Evolutionary conservation across 2,888 invertebrate species (phyloP).

Genomic region (Fabriciana adippe): DNA sequence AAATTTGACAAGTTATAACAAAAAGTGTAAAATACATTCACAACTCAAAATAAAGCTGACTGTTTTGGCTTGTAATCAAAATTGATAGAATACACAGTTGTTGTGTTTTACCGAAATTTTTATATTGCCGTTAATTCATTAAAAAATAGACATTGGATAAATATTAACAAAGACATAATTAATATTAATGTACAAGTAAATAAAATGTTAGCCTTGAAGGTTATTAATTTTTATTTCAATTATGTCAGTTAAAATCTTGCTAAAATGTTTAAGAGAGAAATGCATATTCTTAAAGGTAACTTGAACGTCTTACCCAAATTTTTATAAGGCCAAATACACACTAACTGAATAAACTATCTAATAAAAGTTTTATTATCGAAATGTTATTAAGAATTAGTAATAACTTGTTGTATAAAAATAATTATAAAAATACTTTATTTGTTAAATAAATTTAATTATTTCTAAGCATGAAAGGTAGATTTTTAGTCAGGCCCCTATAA

Average conservation of each 20-base stretch:
- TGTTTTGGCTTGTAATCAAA: no score
- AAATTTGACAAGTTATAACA: slow-evolving; percentile 11
- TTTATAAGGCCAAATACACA: slow-evolving; percentile 13
- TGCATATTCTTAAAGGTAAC: slow-evolving; percentile 2
- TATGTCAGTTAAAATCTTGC: neutral
- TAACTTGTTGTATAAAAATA: neutral
- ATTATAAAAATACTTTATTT: no score
- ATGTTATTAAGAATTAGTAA: neutral
- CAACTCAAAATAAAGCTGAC: no score
- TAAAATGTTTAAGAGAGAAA: slow-evolving; percentile 8
- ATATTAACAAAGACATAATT: no score
- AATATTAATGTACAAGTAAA: no score
- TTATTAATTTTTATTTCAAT: neutral
- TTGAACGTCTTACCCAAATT: slow-evolving; percentile 2
- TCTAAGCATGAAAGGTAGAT: neutral
- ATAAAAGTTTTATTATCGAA: neutral
- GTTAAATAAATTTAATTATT: no score
- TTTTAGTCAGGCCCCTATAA: neutral
- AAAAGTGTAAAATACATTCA: neutral
- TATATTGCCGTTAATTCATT: no score
- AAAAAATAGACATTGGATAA: no score
- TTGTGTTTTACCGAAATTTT: no score
- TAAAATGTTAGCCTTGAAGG: no score
- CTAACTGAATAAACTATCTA: neutral
- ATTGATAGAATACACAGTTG: no score